phyloP scores from a whole-genome alignment of 2,888 invertebrate genomes.

The Xylota sylvarum region DNA sequence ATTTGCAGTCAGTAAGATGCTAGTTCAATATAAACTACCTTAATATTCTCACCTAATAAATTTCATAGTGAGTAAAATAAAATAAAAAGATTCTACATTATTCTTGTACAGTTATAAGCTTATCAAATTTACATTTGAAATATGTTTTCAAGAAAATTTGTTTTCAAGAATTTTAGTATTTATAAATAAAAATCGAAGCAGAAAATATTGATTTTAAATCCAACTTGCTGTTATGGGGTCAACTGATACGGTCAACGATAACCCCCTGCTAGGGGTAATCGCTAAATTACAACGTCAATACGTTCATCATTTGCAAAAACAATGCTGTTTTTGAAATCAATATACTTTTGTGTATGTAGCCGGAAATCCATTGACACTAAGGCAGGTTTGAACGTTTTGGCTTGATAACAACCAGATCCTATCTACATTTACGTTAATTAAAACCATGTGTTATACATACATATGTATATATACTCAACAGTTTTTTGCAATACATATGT shows the following conservation, averaged over 20 bases:
- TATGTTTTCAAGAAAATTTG: slow-evolving; percentile 10
- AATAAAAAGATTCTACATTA: too few species aligned
- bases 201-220: slow-evolving; percentile 27
- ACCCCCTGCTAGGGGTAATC: slow-evolving; percentile 34
- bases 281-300: slow-evolving; percentile 6
- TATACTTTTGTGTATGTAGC: neutral
- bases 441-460: too few species aligned
- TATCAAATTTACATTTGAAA: slow-evolving; percentile 19
- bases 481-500: too few species aligned
- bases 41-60: too few species aligned
- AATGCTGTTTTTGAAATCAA: neutral
- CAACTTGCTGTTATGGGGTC: slow-evolving; percentile 6
- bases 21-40: too few species aligned
- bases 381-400: too few species aligned
- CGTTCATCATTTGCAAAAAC: neutral
- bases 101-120: neutral
- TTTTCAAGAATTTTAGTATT: slow-evolving; percentile 13
- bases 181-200: neutral
- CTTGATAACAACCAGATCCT: neutral
- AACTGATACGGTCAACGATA: slow-evolving; percentile 19
- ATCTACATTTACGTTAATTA: too few species aligned
- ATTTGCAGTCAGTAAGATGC: too few species aligned
- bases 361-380: too few species aligned
- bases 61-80: too few species aligned
- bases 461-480: too few species aligned